Base-by-base conservation (phyloP, 2,113 vertebrate species). In the Holacanthus passer region DNA sequence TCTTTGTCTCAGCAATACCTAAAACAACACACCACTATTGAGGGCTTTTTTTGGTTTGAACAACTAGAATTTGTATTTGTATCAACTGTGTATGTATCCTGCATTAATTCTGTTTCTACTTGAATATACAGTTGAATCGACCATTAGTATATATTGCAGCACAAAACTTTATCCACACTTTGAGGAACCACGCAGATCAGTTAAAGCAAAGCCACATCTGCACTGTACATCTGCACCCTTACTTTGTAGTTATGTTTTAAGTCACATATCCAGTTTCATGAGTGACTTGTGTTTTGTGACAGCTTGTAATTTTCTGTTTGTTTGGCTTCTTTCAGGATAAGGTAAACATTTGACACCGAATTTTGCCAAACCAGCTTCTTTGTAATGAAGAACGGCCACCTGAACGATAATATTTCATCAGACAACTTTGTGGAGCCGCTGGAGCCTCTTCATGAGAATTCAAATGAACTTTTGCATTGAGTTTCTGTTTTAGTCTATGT, bases 241-340 rank as follows among this genome's bases (percentile, higher is more conserved):
- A 13, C 22, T 3, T 2, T 48, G 7, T 47, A 29, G 39, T 73
- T 24, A 1, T 35, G 43, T 39, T 41, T 31, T 10, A 29, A 20
- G 32, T 13, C 19, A 0, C 7, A 27, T 35, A 27, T 59, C 7
- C n/a, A 45, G 17, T 63, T 62, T 56, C 2, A n/a, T 71, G n/a
- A 68, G 35, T 27, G 22, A 66, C 19, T 2, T 3, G 22, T 8
- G 16, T 27, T 78, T 20, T 39, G 17, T 53, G 37, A 50, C 0
- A 11, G 19, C 73, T 7, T 71, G 11, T 56, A 32, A 73, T 48
- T 64, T 47, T 60, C 19, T 12, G 0, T 83, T 2, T 72, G 7
- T 77, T 47, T 60, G 2, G 0, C 69, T 29, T 80, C 63, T 87
- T 84, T 59, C 60, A 92, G 91, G 48, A 37, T 2, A 82, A 71